phyloP scores from a whole-genome alignment of 2,113 vertebrate genomes.

The Sus scrofa region T2T-Sscrofa CM000827.6:43553501-43554000 shows the following conservation, averaged over 20 bases:
- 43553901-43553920: background rate
- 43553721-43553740: background rate
- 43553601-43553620: background rate
- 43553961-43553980: background rate
- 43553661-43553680: background rate
- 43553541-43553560: too few species aligned
- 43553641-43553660: background rate
- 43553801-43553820: background rate
- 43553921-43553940: background rate
- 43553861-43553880: background rate
- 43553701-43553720: background rate
- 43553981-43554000: background rate
- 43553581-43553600: too few species aligned
- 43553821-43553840: background rate
- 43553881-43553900: background rate
- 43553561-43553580: too few species aligned
- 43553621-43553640: background rate
- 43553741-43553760: background rate
- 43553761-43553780: background rate
- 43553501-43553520: too few species aligned
- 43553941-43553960: background rate
- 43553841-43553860: background rate
- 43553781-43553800: background rate
- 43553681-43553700: background rate
- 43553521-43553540: too few species aligned